A percentile compares a stretch with the other conserved stretches of the same genome.
These are phyloP conservation scores for Dolichotis patagonum DNA, from an alignment of 2,113 vertebrate species.

Conservation along the genomic window DNA sequence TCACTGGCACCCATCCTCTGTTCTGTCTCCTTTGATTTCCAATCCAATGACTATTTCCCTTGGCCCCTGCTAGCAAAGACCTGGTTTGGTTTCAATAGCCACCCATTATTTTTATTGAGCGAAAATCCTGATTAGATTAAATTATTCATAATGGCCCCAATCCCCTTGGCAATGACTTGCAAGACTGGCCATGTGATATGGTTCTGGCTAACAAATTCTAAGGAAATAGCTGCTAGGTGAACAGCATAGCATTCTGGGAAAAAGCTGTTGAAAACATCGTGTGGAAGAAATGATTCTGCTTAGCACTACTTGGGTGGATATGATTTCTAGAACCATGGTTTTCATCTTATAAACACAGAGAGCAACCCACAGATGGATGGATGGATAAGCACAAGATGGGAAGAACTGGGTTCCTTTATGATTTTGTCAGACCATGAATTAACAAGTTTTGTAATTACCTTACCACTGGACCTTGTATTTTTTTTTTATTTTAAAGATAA, in stretches of 20 bases:
- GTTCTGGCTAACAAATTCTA: neutral
- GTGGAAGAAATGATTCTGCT: neutral
- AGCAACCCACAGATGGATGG: neutral
- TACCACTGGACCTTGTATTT: neutral
- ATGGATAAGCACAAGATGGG: neutral
- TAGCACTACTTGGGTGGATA: neutral
- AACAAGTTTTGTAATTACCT: neutral
- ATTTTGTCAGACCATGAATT: neutral
- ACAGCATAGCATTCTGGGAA: neutral
- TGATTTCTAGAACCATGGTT: conserved; percentile 17
- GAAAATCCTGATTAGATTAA: neutral
- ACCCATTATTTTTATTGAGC: neutral
- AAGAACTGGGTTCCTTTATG: neutral
- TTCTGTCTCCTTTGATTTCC: neutral
- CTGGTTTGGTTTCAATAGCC: neutral
- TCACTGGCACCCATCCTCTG: neutral
- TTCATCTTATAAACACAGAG: neutral
- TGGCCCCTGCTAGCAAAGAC: neutral
- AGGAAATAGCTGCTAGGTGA: neutral
- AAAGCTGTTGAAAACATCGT: neutral
- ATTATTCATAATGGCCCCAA: neutral
- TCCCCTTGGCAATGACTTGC: neutral
- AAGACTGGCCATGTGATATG: neutral
- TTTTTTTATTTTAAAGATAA: too few relatives aligned
- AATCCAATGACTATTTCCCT: neutral